Percentiles rank a stretch among this genome's conserved stretches.
phyloP scores from a whole-genome alignment of 2,888 invertebrate species.

The Drosophila peninsularis region DNA sequence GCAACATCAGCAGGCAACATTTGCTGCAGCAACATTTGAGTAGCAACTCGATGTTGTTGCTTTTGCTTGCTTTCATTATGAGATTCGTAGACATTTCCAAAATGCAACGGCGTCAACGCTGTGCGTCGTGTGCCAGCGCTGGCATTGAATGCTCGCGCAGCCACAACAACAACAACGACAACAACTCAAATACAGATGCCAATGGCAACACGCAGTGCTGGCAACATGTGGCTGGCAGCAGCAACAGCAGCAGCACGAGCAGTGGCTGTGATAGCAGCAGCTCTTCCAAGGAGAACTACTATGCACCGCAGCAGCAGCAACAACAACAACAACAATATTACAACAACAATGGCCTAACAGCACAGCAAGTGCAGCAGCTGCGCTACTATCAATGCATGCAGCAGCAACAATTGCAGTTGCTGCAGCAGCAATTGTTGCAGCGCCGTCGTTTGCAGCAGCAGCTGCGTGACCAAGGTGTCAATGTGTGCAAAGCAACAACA shows the following conservation, averaged over 20 bases:
- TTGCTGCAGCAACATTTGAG: constrained; percentile 60
- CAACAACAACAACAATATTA: constrained; percentile 55
- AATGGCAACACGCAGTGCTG: constrained; percentile 63
- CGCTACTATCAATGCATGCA: constrained; percentile 84
- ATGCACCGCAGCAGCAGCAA: constrained; percentile 57
- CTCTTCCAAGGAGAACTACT: constrained; percentile 82
- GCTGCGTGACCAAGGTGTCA: constrained; percentile 77
- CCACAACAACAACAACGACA: constrained; percentile 29
- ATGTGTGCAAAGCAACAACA: constrained; percentile 34
- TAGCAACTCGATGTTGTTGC: constrained; percentile 84
- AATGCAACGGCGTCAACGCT: constrained; percentile 76
- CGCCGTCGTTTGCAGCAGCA: constrained; percentile 84
- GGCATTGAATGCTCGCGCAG: constrained; percentile 55
- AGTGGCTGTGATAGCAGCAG: constrained; percentile 82
- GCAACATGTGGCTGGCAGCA: constrained; percentile 72
- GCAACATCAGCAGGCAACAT: constrained; percentile 42
- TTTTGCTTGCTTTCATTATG: constrained; percentile 84
- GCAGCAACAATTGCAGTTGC: constrained; percentile 83
- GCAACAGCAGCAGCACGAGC: constrained; percentile 80
- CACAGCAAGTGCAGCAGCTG: constrained; percentile 88
- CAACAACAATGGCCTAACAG: constrained; percentile 78
- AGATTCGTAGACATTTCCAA: constrained; percentile 85
- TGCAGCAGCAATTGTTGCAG: constrained; percentile 83
- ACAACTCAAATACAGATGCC: constrained; percentile 39
- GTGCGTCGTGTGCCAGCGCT: constrained; percentile 61